phyloP scores from a whole-genome alignment of 2,888 invertebrate species.

The Crematogaster levior region DNA sequence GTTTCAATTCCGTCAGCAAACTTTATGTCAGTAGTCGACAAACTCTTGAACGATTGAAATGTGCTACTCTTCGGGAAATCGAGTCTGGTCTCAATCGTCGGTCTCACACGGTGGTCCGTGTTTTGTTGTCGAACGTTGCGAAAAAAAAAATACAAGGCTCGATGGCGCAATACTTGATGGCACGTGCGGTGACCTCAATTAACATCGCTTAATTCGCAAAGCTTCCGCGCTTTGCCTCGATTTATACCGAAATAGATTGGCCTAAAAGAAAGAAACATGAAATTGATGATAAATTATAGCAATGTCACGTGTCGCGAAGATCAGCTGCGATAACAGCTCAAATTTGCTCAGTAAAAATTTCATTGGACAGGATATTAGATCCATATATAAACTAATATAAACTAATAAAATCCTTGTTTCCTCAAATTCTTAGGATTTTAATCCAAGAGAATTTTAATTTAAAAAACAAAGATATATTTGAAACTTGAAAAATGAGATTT shows the following conservation, averaged over 20 bases:
- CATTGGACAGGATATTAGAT: no score
- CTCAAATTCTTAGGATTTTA: no score
- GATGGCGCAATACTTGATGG: conserved; percentile 25
- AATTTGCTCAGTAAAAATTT: no score
- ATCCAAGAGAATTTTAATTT: no score
- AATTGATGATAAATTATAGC: not conserved
- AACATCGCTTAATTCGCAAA: conserved; percentile 7
- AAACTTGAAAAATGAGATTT: no score
- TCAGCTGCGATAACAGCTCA: no score
- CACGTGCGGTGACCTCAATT: conserved; percentile 13
- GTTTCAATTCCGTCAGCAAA: conserved; percentile 40
- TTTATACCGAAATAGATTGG: not conserved
- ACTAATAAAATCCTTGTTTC: no score
- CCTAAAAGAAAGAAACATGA: not conserved
- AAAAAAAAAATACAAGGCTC: not conserved
- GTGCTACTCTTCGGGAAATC: conserved; percentile 42
- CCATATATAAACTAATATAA: no score
- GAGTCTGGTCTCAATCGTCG: conserved; percentile 65
- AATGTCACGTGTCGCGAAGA: not conserved
- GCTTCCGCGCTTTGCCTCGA: not conserved
- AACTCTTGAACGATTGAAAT: conserved; percentile 59
- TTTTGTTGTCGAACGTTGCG: conserved; percentile 34
- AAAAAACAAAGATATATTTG: no score
- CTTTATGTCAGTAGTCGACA: conserved; percentile 26
- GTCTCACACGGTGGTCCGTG: conserved; percentile 7